These are phyloP conservation scores for Drosophila pachea DNA, from an alignment of 1,140 invertebrate genomes.

Conservation along the genomic window DNA sequence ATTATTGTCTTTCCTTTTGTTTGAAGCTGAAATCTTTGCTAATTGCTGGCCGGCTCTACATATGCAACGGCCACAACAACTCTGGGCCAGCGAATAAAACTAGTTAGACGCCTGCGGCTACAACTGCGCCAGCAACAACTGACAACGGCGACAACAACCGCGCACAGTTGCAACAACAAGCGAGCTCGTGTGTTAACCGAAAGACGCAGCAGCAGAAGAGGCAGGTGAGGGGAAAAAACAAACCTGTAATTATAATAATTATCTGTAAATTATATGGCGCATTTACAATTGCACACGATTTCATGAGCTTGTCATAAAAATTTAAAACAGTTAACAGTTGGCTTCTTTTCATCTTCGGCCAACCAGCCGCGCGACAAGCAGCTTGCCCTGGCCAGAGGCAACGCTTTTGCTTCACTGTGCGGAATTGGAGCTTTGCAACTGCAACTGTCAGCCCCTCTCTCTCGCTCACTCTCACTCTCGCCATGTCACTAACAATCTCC, in stretches of 20 bases:
- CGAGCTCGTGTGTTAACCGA: slow-evolving; percentile 67
- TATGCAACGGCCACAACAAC: slow-evolving; percentile 36
- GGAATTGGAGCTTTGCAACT: background rate
- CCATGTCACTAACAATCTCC: too few species aligned
- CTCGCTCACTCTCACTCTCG: too few species aligned
- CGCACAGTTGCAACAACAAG: slow-evolving; percentile 22
- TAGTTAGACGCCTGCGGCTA: slow-evolving; percentile 33
- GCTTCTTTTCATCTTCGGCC: slow-evolving; percentile 51
- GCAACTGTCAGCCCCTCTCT: too few species aligned
- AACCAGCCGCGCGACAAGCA: slow-evolving; percentile 13
- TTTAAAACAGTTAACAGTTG: slow-evolving; percentile 48
- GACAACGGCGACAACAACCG: slow-evolving; percentile 14
- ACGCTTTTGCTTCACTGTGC: slow-evolving; percentile 7
- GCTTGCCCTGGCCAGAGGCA: slow-evolving; percentile 38
- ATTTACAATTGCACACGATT: slow-evolving; percentile 73
- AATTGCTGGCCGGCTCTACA: slow-evolving; percentile 50
- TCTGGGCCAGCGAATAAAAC: slow-evolving; percentile 26
- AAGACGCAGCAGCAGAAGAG: slow-evolving; percentile 33
- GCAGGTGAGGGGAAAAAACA: too few species aligned
- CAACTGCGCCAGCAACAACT: slow-evolving; percentile 7
- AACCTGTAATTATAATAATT: slow-evolving; percentile 76
- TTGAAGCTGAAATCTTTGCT: slow-evolving; percentile 47
- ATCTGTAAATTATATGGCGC: slow-evolving; percentile 76
- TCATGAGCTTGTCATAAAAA: slow-evolving; percentile 74
- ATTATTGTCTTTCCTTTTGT: slow-evolving; percentile 22